Evolutionary conservation across 1,140 invertebrate genomes (phyloP), one percentile per base, ranked within the genome.

Genomic region (Phenacoccus solenopsis): DNA sequence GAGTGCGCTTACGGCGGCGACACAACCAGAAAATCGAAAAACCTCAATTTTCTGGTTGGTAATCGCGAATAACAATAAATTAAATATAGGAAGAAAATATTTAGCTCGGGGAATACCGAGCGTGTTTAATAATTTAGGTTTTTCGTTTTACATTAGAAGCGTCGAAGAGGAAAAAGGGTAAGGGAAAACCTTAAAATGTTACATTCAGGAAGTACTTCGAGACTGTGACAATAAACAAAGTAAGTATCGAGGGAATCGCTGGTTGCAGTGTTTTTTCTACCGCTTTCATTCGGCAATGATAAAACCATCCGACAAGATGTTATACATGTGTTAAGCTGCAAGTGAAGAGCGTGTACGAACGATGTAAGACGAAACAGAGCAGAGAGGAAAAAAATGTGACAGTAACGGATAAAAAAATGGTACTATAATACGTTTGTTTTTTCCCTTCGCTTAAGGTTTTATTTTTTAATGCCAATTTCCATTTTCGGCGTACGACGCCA

Each of bases 141-240:
- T 5, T 59, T 22, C 7, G 5, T 59, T n/a, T 64, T 22, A 22
- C 21, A 9, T 25, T 64, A 16, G 16, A 16, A 49, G 13, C 3
- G 38, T 3, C 20, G 22, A 64, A 64, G 25, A 64, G 25, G 7
- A 20, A 64, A 64, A 7, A 25, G 4, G 59, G 10, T 5, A 64
- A 64, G 59, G 25, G 16, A 64, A 27, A 25, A 64, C 25, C 59
- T 27, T 27, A 25, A 64, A 64, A 64, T 64, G 59, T 64, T 64
- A 24, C 2, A 64, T 25, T 27, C 59, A 64, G 59, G 59, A 64
- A 64, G 59, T 64, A 27, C 59, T 64, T 49, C 20, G 25, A 64
- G 59, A 64, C 59, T 64, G 59, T 64, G 59, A 64, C 59, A 64
- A 64, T 64, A 64, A 64, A 64, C 59, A 27, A 64, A 64, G 13